These are phyloP conservation scores for Callopanchax toddi DNA, from an alignment of 2,113 vertebrate species.

Conservation along the genomic window DNA sequence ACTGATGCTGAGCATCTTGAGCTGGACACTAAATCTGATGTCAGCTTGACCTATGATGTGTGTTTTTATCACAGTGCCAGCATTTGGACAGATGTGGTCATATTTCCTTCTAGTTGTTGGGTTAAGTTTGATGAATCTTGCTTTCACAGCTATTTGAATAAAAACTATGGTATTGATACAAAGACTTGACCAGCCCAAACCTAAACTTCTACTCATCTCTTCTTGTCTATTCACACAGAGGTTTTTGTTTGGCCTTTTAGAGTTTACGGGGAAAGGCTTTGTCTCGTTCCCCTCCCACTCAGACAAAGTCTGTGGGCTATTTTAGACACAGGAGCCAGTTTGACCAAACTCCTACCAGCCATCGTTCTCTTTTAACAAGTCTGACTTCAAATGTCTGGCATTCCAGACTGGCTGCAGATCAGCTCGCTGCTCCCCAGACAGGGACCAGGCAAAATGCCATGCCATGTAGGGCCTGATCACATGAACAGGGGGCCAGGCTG, in stretches of 20 bases:
- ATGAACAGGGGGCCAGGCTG: conserved; percentile 63
- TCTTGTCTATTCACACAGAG: conserved; percentile 37
- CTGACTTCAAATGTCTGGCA: conserved; percentile 83
- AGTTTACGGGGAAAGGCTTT: conserved; percentile 62
- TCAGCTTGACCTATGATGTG: neutral
- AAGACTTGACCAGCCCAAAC: neutral
- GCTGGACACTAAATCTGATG: neutral
- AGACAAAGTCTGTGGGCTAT: conserved; percentile 65
- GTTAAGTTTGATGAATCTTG: neutral
- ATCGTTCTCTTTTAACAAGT: conserved; percentile 77
- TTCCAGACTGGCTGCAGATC: conserved; percentile 81
- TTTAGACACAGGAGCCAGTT: conserved; percentile 70
- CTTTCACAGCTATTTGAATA: neutral
- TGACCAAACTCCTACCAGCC: conserved; percentile 76
- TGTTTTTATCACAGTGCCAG: neutral
- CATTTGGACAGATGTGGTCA: neutral
- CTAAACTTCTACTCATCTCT: conserved; percentile 26
- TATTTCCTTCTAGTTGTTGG: neutral
- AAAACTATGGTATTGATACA: neutral
- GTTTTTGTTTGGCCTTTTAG: conserved; percentile 46
- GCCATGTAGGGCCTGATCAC: conserved; percentile 83
- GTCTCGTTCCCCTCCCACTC: conserved; percentile 55
- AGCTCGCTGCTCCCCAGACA: conserved; percentile 71
- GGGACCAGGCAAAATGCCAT: conserved; percentile 81
- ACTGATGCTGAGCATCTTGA: too few relatives aligned